Base-by-base conservation (phyloP, 2,888 invertebrate species). In the Auanema freiburgensis region DNA sequence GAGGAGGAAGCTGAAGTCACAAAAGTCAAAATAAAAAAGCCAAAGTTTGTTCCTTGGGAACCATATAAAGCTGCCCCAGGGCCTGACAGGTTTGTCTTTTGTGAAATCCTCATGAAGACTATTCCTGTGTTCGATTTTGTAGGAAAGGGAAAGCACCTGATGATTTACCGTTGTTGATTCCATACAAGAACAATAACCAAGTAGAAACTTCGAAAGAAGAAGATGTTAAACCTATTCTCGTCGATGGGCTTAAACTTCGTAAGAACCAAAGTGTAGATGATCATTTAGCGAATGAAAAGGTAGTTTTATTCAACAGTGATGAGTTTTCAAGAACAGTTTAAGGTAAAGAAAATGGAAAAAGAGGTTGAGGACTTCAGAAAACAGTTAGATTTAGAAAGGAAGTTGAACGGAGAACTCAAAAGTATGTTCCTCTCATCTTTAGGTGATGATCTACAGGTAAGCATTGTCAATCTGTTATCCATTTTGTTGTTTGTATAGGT, bases 361-460 rank as follows among this genome's bases (percentile, higher is more conserved):
- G 59, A 72, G 40, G 14, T 70, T 42, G 49, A 53, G n/a, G 18
- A 56, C 33, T 16, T 71, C 52, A 46, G 53, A 10, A 57, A 64
- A 14, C 64, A 77, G 40, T 51, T 77, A 50, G 59, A 59, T 18
- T 33, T 72, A 8, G 68, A 75, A 50, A 58, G 75, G 21, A 66
- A 91, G 90, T 91, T 94, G 0, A 95, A 94, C 85, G 89, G 90
- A 59, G 95, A 95, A 85, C 86, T 95, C 59, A 95, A 95, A 84
- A 92, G 91, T 79, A 88, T 95, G 84, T 85, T 95, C 61, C 93
- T 96, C 6, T 94, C 95, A 10, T 93, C 94, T 14, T 91, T 96
- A 76, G 95, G 94, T 8, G 95, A 94, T 85, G 95, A 95, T 85
- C 87, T 95, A 59, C 62, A 62, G 43, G 62, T 62, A 23, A 1